A percentile compares a stretch with the other conserved stretches of the same genome.
Evolutionary conservation across 2,888 invertebrate genomes (phyloP).

Genomic region (Rhaphigaster nebulosa): DNA sequence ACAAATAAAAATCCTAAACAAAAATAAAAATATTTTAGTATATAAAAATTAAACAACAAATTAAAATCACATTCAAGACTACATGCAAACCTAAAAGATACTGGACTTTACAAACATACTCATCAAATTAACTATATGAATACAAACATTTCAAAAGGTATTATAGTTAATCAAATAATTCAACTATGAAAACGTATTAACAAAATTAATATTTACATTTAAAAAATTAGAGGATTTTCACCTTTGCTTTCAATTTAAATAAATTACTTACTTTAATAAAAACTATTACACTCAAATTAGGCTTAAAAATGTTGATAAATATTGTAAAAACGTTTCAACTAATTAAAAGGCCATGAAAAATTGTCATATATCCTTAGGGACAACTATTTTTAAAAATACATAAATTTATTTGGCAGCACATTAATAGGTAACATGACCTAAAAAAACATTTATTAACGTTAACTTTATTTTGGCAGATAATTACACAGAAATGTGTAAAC

Average conservation of each 20-base stretch:
- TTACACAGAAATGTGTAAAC: constrained; percentile 50
- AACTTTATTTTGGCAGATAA: constrained; percentile 52
- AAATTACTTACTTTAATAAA: constrained; percentile 19
- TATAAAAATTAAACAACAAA: neutral
- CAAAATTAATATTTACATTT: constrained; percentile 32
- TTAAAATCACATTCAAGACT: neutral
- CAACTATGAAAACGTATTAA: constrained; percentile 32
- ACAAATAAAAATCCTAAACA: neutral
- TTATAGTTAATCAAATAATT: neutral
- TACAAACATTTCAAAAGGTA: constrained; percentile 25
- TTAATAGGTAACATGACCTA: constrained; percentile 46
- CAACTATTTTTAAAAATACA: constrained; percentile 5
- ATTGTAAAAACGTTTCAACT: neutral
- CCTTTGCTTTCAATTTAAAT: neutral
- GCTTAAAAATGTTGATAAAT: constrained; percentile 30
- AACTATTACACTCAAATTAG: constrained; percentile 46
- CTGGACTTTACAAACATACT: neutral
- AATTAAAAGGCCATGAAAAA: constrained; percentile 35
- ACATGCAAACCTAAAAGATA: constrained; percentile 8
- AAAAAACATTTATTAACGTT: constrained; percentile 33
- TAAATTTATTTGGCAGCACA: constrained; percentile 48
- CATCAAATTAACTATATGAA: neutral
- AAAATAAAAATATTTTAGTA: constrained; percentile 5
- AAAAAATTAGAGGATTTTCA: neutral
- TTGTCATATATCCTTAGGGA: neutral